These are phyloP conservation scores for Antechinus stuartii DNA, from an alignment of 2,113 vertebrate species.

Conservation along the genomic window DNA sequence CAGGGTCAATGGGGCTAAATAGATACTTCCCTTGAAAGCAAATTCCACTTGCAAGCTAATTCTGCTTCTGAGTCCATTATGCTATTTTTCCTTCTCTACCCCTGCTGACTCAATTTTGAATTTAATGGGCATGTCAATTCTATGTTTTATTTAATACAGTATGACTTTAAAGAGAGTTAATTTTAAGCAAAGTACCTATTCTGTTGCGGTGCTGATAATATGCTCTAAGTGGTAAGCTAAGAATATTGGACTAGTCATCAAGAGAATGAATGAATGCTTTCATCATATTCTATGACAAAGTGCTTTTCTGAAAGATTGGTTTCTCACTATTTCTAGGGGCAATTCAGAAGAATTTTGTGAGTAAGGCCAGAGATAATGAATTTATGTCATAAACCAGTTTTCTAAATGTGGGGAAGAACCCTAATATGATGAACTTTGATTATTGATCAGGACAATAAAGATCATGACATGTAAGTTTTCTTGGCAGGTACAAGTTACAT, in stretches of 20 bases:
- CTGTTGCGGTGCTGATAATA: not conserved
- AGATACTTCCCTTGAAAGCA: not conserved
- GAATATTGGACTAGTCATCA: not conserved
- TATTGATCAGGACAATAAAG: constrained; percentile 35
- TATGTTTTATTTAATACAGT: constrained; percentile 25
- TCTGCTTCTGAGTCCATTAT: not conserved
- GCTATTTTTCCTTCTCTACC: not conserved
- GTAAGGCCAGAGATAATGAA: not conserved
- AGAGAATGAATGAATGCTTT: constrained; percentile 33
- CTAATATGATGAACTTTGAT: constrained; percentile 16
- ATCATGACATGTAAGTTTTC: constrained; percentile 11
- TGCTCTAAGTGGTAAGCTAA: not conserved
- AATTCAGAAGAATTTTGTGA: constrained; percentile 26
- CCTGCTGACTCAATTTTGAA: not conserved
- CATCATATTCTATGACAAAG: constrained; percentile 11
- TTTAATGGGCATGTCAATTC: not conserved
- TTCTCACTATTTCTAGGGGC: constrained; percentile 27
- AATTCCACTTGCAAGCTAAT: not conserved
- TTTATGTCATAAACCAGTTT: not conserved
- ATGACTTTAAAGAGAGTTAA: constrained; percentile 35
- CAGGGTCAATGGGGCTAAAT: not conserved
- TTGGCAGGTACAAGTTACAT: not conserved
- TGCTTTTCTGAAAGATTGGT: constrained; percentile 1
- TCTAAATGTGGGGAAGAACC: constrained; percentile 36
- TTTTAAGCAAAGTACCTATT: constrained; percentile 16